Evolutionary conservation across 2,113 vertebrate genomes (phyloP).

Genomic region (Cyanistes caeruleus): DNA sequence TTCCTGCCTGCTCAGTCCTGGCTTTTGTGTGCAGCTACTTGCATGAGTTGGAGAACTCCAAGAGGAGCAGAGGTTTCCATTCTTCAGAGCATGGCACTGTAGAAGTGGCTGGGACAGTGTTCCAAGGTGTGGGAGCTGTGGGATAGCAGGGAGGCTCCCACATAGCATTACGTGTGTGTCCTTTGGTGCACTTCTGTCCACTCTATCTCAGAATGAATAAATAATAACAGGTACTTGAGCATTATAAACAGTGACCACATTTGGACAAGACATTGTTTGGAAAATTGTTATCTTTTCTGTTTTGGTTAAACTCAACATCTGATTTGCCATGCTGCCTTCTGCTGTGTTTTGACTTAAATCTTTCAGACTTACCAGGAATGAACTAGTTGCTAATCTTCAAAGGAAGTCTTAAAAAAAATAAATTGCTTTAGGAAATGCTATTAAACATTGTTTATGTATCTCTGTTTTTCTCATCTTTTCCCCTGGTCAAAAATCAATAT

Average conservation of each 20-base stretch:
- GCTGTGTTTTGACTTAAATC: background rate
- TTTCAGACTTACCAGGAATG: background rate
- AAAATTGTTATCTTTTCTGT: background rate
- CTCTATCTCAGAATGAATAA: background rate
- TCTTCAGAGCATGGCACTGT: fast-evolving
- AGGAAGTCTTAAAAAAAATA: background rate
- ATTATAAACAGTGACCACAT: background rate
- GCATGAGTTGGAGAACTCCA: background rate
- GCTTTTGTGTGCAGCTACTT: background rate
- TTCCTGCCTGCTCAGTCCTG: background rate
- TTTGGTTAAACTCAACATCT: background rate
- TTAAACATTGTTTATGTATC: background rate
- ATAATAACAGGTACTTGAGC: background rate
- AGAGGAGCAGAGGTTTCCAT: background rate
- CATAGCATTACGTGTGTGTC: fast-evolving
- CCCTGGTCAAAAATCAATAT: background rate
- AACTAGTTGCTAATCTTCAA: background rate
- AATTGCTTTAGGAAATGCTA: background rate
- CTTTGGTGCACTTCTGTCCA: background rate
- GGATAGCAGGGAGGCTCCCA: background rate
- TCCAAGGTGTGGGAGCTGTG: background rate
- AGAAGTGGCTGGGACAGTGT: background rate
- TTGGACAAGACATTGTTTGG: background rate
- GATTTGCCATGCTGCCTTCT: background rate
- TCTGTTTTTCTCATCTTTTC: background rate